Conservation (phyloP, 2,888 invertebrate genomes). For the Nemotelus nigrinus region DNA sequence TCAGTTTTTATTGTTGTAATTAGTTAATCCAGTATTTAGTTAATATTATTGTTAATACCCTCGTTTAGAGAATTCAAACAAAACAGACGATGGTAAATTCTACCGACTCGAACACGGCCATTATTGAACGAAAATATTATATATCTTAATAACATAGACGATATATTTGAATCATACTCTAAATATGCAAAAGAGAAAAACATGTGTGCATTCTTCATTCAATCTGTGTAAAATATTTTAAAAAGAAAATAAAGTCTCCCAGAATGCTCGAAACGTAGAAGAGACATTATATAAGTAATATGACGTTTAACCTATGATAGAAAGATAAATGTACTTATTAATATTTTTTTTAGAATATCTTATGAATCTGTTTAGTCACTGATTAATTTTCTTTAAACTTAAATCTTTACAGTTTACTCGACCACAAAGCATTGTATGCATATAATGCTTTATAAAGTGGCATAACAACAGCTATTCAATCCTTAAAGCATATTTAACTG, state of each 20-base stretch:
- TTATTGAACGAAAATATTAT: slow-evolving; percentile 7
- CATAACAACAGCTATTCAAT: slow-evolving; percentile 37
- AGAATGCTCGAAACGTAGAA: not conserved
- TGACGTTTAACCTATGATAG: too few species aligned
- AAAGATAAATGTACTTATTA: too few species aligned
- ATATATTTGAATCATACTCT: not conserved
- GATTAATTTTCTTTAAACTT: not conserved
- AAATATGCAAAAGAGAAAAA: not conserved
- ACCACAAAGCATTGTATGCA: slow-evolving; percentile 3
- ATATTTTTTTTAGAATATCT: too few species aligned
- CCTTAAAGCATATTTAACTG: slow-evolving; percentile 58
- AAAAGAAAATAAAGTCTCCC: not conserved
- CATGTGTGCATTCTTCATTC: not conserved
- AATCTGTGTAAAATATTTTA: slow-evolving; percentile 20
- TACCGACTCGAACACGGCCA: not conserved
- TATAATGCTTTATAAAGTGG: not conserved
- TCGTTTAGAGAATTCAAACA: too few species aligned
- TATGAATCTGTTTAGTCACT: not conserved
- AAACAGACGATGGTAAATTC: not conserved
- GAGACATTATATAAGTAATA: too few species aligned
- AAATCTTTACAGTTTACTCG: slow-evolving; percentile 13
- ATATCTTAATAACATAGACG: slow-evolving; percentile 1
- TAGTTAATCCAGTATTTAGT: too few species aligned
- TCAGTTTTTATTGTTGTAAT: slow-evolving; percentile 5
- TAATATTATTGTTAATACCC: too few species aligned